phyloP scores from a whole-genome alignment of 2,797 vertebrate species.

The Monodelphis domestica region DNA sequence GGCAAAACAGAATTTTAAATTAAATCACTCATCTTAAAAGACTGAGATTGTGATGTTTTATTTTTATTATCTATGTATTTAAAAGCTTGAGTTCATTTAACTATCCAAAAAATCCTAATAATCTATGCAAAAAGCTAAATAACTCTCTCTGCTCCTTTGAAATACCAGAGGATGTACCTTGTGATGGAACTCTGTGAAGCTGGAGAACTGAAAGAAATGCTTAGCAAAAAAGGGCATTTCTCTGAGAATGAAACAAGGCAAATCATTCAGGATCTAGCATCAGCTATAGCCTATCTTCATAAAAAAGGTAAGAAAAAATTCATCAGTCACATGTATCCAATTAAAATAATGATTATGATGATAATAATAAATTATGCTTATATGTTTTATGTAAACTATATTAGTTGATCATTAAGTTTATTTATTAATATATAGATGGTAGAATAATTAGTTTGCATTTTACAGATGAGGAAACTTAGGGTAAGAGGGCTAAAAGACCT shows the following conservation, averaged over 20 bases:
- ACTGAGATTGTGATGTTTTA: constrained; percentile 11
- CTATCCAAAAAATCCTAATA: not conserved
- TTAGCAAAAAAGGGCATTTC: constrained; percentile 86
- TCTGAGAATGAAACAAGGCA: constrained; percentile 91
- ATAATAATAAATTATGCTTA: constrained; percentile 47
- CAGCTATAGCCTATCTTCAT: constrained; percentile 90
- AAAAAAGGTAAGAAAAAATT: constrained; percentile 85
- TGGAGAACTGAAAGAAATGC: constrained; percentile 89
- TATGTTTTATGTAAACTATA: constrained; percentile 44
- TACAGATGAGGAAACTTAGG: constrained; percentile 22
- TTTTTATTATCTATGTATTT: constrained; percentile 27
- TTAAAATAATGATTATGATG: constrained; percentile 38
- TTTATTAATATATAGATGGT: not conserved
- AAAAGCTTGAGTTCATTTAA: not conserved
- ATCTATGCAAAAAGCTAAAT: constrained; percentile 39
- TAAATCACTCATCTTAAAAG: constrained; percentile 13
- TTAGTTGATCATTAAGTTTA: constrained; percentile 37
- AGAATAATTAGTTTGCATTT: not conserved
- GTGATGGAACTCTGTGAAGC: constrained; percentile 91
- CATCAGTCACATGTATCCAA: not conserved
- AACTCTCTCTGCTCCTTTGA: constrained; percentile 49
- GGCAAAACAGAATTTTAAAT: constrained; percentile 19
- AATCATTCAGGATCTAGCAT: constrained; percentile 89
- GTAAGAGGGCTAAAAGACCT: not conserved
- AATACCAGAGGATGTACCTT: constrained; percentile 89